phyloP scores from a whole-genome alignment of 2,113 vertebrate species.

The Octodon degus region DNA sequence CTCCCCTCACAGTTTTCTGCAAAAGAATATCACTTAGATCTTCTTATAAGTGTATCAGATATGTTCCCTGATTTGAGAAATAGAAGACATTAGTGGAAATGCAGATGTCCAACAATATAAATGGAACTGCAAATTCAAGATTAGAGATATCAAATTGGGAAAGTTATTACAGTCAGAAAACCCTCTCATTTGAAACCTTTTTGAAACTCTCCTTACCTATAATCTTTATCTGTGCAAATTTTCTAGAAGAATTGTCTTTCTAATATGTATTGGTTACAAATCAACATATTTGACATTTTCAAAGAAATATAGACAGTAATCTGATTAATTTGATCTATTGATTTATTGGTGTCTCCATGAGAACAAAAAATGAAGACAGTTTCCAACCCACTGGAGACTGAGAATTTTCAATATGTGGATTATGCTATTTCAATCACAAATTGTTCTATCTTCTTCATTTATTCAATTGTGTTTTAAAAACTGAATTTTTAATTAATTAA shows the following conservation, averaged over 20 bases:
- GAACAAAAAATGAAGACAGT: neutral
- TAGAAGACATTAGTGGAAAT: neutral
- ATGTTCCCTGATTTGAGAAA: neutral
- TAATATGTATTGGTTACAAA: neutral
- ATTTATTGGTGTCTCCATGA: neutral
- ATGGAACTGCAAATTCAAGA: neutral
- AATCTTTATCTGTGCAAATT: neutral
- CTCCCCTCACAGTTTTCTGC: neutral
- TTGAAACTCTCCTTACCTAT: neutral
- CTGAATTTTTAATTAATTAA: too few species aligned
- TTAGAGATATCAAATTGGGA: neutral
- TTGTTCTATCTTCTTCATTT: neutral
- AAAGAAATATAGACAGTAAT: neutral
- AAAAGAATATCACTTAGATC: constrained; percentile 30
- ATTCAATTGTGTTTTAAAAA: neutral
- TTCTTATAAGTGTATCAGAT: neutral
- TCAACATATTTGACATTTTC: neutral
- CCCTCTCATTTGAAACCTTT: neutral
- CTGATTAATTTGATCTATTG: neutral
- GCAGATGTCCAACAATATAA: neutral
- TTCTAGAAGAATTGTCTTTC: neutral
- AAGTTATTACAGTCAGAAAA: neutral
- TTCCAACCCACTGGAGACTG: neutral
- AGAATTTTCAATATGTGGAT: neutral
- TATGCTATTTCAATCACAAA: neutral